These are phyloP conservation scores for Amyelois transitella DNA, from an alignment of 1,140 invertebrate species.

Conservation along the genomic window DNA sequence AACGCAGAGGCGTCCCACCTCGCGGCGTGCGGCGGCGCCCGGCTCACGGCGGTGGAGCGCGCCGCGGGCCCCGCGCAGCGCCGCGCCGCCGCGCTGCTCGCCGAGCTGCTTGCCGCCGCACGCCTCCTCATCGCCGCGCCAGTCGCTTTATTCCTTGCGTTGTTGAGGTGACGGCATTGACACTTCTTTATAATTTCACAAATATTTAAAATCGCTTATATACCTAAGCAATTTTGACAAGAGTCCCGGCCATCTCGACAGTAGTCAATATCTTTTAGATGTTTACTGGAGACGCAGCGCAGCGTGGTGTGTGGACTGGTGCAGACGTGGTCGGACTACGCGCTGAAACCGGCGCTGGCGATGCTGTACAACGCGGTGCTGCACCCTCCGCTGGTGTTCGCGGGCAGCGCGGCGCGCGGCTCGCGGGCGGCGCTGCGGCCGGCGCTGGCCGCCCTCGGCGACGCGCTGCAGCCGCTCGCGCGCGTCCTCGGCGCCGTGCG, in stretches of 20 bases:
- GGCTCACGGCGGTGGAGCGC: conserved; percentile 5
- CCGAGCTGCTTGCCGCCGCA: conserved; percentile 25
- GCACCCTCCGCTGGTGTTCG: conserved; percentile 78
- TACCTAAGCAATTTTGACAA: not conserved
- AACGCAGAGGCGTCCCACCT: not conserved
- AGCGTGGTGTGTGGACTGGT: conserved; percentile 68
- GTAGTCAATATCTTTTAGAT: too few species aligned
- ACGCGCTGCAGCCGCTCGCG: conserved; percentile 27
- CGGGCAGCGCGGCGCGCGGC: conserved; percentile 77
- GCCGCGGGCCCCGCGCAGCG: conserved; percentile 10
- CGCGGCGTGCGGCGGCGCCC: not conserved
- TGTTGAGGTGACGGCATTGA: conserved; percentile 13
- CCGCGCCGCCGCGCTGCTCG: conserved; percentile 14
- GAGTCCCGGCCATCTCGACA: too few species aligned
- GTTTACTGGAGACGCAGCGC: conserved; percentile 12
- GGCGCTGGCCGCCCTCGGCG: conserved; percentile 55
- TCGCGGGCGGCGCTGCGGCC: conserved; percentile 78
- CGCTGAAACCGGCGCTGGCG: conserved; percentile 79
- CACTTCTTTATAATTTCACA: not conserved
- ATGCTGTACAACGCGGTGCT: conserved; percentile 79
- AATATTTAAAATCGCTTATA: too few species aligned
- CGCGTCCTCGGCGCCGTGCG: conserved; percentile 27
- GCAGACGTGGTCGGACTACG: conserved; percentile 79
- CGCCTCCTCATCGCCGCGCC: conserved; percentile 19
- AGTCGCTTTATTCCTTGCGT: conserved; percentile 11